phyloP scores from a whole-genome alignment of 2,797 vertebrate species.

The Tauraco hartlaubi region DNA sequence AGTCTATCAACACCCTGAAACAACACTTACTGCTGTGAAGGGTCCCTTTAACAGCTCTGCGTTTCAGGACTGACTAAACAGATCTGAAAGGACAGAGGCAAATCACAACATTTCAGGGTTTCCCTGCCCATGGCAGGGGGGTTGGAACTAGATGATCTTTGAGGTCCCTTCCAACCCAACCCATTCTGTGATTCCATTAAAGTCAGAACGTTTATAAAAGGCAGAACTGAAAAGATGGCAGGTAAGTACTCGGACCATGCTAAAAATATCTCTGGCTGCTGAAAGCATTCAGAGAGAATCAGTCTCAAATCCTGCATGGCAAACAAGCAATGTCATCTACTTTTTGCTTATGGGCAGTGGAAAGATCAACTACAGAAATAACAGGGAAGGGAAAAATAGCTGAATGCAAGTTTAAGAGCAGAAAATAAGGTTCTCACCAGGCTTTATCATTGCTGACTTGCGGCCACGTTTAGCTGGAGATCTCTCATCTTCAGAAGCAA shows the following conservation, averaged over 20 bases:
- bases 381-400: background rate
- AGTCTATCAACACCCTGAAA: background rate
- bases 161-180: too few relatives aligned
- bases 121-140: too few relatives aligned
- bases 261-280: background rate
- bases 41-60: background rate
- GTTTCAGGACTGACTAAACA: background rate
- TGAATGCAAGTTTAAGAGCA: background rate
- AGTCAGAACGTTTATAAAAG: background rate
- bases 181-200: background rate
- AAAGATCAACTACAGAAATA: background rate
- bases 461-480: slow-evolving; percentile 92
- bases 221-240: background rate
- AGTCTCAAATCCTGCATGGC: background rate
- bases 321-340: background rate
- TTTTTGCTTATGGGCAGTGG: background rate
- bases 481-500: slow-evolving; percentile 81
- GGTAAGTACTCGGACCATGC: background rate
- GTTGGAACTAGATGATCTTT: too few relatives aligned
- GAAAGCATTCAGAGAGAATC: background rate
- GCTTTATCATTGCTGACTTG: slow-evolving; percentile 81
- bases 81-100: background rate
- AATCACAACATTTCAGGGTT: background rate
- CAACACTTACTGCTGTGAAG: background rate
- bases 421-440: slow-evolving; percentile 77